phyloP scores from a whole-genome alignment of 2,113 vertebrate species.

The Amphilophus citrinellus region DNA sequence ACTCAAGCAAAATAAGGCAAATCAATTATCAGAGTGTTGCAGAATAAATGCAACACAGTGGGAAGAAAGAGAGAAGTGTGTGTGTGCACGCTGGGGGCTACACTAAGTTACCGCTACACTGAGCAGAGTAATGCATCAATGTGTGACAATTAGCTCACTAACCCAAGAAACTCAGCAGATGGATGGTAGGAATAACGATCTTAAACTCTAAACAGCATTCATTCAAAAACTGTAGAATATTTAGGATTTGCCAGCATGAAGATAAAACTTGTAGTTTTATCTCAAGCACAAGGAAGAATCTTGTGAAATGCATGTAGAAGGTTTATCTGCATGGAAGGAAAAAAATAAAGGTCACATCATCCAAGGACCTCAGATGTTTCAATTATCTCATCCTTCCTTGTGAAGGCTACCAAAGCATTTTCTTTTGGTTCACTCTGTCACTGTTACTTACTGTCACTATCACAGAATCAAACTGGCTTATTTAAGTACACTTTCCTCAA shows the following conservation, averaged over 20 bases:
- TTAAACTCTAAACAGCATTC: neutral
- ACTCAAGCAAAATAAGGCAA: neutral
- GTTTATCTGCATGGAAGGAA: neutral
- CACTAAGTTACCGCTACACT: neutral
- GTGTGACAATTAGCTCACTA: neutral
- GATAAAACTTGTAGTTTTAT: neutral
- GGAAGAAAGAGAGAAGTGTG: neutral
- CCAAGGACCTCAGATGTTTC: neutral
- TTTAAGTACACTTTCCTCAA: neutral
- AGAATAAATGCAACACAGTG: neutral
- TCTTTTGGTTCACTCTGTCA: neutral
- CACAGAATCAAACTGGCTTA: neutral
- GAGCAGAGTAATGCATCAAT: neutral
- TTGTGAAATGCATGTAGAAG: neutral
- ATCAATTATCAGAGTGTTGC: constrained; percentile 2
- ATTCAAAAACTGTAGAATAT: neutral
- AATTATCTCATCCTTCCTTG: neutral
- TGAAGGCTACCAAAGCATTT: neutral
- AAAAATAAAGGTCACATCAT: constrained; percentile 10
- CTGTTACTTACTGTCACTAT: neutral
- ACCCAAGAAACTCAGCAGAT: neutral
- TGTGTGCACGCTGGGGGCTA: neutral
- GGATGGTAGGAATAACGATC: neutral
- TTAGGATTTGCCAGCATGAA: neutral
- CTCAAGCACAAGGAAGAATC: neutral